Base-by-base conservation (phyloP, 2,113 vertebrate genomes). In the Ciconia stormi region DNA sequence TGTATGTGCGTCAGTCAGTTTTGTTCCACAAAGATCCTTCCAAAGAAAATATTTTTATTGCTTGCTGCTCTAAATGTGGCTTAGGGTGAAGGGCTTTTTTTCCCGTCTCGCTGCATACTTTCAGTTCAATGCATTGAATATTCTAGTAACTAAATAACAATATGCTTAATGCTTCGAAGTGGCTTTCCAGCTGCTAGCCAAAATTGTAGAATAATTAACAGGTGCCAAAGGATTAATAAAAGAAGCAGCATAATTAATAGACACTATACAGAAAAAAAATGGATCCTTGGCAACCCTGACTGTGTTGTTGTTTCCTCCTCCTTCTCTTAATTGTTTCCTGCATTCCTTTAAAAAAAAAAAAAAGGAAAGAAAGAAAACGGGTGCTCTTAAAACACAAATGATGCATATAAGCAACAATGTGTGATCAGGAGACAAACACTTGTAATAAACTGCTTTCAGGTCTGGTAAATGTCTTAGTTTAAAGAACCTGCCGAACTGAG, bases 21-120 rank as follows among this genome's bases (percentile, higher is more conserved):
- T 95, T 96, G 90, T 93, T 96, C 95, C 92, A 93, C 79, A 76
- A 90, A 80, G 87, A 86, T 88, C 87, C 74, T 95, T 97, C 96
- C 96, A 97, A 97, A 97, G 84, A 84, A 97, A 97, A 97, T 96
- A 97, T 97, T 97, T 96, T 96, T 95, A 95, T 93, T 97, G 89
- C 94, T 94, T 82, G 87, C 82, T 95, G 91, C 78, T 96, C 91
- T 97, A 96, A 97, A 96, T 94, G 93, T 86, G 84, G 89, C 94
- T 97, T 89, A 94, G 91, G 74, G 91, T 95, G 83, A 97, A 97
- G 89, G 86, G 86, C 36, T 96, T 95, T 94, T 77, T 87, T 82
- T 44, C 53, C 7, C 3, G 9, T 88, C 89, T 95, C 63, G 83
- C 78, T 90, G 53, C 93, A 95, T 91, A 95, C 81, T 95, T 95